phyloP scores from a whole-genome alignment of 2,113 vertebrate species.

The Xenopus laevis region DNA sequence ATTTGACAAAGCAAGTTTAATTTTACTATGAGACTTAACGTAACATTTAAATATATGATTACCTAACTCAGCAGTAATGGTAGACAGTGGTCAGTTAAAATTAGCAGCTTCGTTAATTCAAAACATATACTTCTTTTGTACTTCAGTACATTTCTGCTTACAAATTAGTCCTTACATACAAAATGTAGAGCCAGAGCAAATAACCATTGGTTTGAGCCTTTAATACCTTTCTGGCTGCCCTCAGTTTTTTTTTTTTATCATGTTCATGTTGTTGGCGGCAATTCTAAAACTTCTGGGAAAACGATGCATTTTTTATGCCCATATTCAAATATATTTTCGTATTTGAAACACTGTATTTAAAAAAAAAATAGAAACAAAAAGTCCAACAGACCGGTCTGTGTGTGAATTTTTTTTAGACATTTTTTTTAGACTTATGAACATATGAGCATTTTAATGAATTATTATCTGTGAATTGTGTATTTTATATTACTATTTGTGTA shows the following conservation, averaged over 20 bases:
- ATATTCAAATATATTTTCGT: background rate
- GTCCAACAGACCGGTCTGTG: too few relatives aligned
- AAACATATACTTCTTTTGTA: background rate
- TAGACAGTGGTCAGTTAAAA: slow-evolving; percentile 63
- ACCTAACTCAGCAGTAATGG: slow-evolving; percentile 62
- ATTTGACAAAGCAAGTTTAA: slow-evolving; percentile 64
- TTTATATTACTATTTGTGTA: slow-evolving; percentile 17
- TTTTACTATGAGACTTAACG: slow-evolving; percentile 54
- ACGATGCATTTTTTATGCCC: background rate
- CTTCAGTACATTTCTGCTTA: background rate
- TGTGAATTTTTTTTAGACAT: too few relatives aligned
- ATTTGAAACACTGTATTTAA: background rate
- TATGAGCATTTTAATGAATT: too few relatives aligned
- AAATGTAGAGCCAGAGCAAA: background rate
- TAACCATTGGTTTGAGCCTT: background rate
- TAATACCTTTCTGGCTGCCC: background rate
- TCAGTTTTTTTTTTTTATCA: background rate
- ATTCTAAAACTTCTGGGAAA: background rate
- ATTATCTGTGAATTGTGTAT: background rate
- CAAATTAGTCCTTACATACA: background rate
- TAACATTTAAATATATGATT: slow-evolving; percentile 55
- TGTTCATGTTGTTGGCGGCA: background rate
- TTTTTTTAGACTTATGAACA: too few relatives aligned
- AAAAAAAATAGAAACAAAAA: too few relatives aligned
- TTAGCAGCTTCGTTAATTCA: slow-evolving; percentile 50